Conservation (phyloP, 2,797 vertebrate genomes). For the Chelonia mydas region DNA sequence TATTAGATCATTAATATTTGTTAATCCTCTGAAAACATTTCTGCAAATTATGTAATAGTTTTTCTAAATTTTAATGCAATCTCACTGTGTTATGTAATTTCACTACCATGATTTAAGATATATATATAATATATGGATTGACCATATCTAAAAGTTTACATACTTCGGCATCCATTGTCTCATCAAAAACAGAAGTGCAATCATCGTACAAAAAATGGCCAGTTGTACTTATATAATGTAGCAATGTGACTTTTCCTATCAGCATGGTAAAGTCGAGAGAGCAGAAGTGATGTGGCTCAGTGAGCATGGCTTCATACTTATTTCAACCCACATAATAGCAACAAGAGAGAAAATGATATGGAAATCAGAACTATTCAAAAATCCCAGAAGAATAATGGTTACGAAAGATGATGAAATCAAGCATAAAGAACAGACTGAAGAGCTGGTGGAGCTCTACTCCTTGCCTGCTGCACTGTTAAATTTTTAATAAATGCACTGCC, state of each 20-base stretch:
- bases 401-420: conserved; percentile 16
- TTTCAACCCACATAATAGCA: not conserved
- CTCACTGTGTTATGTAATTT: not conserved
- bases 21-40: not conserved
- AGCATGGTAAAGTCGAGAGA: not conserved
- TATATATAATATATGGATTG: not conserved
- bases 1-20: not conserved
- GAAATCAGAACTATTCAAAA: not conserved
- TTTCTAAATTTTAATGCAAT: not conserved
- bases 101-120: not conserved
- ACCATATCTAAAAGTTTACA: rapidly evolving
- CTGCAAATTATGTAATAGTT: not conserved
- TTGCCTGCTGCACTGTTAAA: not conserved
- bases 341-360: not conserved
- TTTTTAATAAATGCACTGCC: not conserved
- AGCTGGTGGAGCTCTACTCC: not conserved
- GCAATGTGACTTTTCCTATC: conserved; percentile 34
- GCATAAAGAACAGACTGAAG: conserved; percentile 51
- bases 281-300: conserved; percentile 28
- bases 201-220: not conserved
- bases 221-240: not conserved
- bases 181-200: not conserved
- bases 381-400: conserved; percentile 2
- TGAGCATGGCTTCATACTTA: not conserved
- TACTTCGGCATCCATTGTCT: not conserved